A percentile compares a stretch with the other conserved stretches of the same genome.
Evolutionary conservation across 2,888 invertebrate genomes (phyloP).

Genomic region (Archips xylosteana): DNA sequence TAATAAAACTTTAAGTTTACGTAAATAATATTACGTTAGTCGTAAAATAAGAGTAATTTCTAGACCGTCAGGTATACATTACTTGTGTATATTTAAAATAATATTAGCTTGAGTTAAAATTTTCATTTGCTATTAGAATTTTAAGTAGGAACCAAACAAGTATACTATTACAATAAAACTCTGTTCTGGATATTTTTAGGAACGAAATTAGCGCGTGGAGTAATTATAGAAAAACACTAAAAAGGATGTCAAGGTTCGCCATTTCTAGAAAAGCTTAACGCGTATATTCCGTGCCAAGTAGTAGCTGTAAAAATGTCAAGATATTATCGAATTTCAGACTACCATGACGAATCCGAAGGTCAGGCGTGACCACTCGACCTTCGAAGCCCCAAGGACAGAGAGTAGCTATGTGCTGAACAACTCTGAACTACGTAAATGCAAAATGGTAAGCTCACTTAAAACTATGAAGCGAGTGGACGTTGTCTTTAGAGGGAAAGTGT

Average conservation of each 20-base stretch:
- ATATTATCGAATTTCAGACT: constrained; percentile 31
- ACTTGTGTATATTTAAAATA: too few species aligned
- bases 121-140: too few species aligned
- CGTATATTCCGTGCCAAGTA: constrained; percentile 31
- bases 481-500: neutral
- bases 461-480: constrained; percentile 10
- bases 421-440: constrained; percentile 22
- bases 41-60: too few species aligned
- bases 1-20: too few species aligned
- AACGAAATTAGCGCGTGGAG: neutral
- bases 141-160: too few species aligned
- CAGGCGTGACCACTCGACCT: constrained; percentile 49
- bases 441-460: constrained; percentile 19
- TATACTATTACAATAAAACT: too few species aligned
- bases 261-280: constrained; percentile 24
- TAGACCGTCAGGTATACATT: too few species aligned
- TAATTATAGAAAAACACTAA: neutral
- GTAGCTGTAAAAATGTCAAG: constrained; percentile 32
- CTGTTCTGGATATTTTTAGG: too few species aligned
- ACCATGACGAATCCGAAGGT: constrained; percentile 50
- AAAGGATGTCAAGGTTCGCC: constrained; percentile 22
- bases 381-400: constrained; percentile 40
- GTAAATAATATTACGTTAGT: too few species aligned
- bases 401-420: constrained; percentile 23
- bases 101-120: too few species aligned